Evolutionary conservation across 2,113 vertebrate species (phyloP), one percentile per base, ranked within the genome.

Genomic region (Phalacrocorax brasilianus): DNA sequence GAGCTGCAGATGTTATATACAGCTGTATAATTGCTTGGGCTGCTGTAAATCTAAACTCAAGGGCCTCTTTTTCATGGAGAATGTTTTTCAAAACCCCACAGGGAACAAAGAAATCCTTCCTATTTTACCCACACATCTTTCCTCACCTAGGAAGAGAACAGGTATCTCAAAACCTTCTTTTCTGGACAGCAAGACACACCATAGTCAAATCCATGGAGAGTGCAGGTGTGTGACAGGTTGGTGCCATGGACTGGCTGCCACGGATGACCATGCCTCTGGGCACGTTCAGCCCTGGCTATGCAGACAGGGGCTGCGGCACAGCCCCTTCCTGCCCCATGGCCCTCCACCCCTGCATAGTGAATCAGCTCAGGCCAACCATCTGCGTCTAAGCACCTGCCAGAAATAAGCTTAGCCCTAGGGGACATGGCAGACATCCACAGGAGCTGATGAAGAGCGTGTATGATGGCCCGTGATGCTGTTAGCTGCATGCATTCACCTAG

Each of bases 391-490:
- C 47, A 18, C 10, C 38, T 42, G 53, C 65, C 47, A 83, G 72
- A 53, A 87, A 68, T 24, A 65, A 40, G 55, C 62, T 49, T 6
- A 53, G 55, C 44, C 24, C 26, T 18, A 32, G 27, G 61, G 50
- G 14, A 61, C 44, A 28, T 0, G 1, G 49, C 18, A 53, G 42
- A 30, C 30, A 42, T 24, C 59, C 66, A 27, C 0, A 0, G 56
- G 45, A 79, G 61, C 35, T 78, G 38, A 47, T 1, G 4, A 23
- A 35, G n/a, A 9, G 5, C 2, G 8, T 5, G 21, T 33, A 22
- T 0, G 6, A 20, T 35, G 50, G 33, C 24, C 47, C 0, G 0
- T 6, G 32, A 49, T 0, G 2, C 21, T 33, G 49, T 33, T 35
- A 42, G 15, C 59, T 13, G 5, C 2, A 2, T 77, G 42, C 26